A percentile compares a stretch with the other conserved stretches of the same genome.
These are phyloP conservation scores for Omphaloscelis lunosa DNA, from an alignment of 2,888 invertebrate species.

Conservation along the genomic window DNA sequence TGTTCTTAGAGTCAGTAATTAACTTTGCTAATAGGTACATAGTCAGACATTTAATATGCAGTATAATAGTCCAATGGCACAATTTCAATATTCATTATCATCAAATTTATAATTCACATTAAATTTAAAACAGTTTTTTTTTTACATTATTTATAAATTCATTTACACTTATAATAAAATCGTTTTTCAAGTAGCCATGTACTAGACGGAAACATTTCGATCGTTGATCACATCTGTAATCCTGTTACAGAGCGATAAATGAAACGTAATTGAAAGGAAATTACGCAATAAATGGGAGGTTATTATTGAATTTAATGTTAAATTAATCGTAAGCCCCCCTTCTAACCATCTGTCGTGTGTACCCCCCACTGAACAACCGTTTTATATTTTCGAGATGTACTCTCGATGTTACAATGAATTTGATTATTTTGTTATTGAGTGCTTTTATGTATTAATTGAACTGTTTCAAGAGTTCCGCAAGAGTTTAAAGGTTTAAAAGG, in stretches of 20 bases:
- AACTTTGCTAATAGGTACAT: too few species aligned
- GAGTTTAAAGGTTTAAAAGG: slow-evolving; percentile 33
- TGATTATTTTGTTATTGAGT: slow-evolving; percentile 76
- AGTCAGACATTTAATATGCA: too few species aligned
- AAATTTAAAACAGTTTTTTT: not conserved
- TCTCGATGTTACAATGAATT: slow-evolving; percentile 72
- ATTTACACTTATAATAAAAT: not conserved
- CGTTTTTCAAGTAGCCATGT: slow-evolving; percentile 14
- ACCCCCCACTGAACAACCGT: slow-evolving; percentile 70
- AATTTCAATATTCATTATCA: too few species aligned
- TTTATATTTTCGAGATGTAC: slow-evolving; percentile 71
- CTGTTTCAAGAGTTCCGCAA: slow-evolving; percentile 45
- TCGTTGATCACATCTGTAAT: slow-evolving; percentile 80
- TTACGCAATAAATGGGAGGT: slow-evolving; percentile 90
- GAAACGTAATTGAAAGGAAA: slow-evolving; percentile 90
- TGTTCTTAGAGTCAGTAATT: too few species aligned
- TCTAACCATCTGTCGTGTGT: slow-evolving; percentile 86
- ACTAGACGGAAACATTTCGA: slow-evolving; percentile 62
- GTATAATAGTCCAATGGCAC: too few species aligned
- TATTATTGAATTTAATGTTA: slow-evolving; percentile 91
- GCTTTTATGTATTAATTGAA: slow-evolving; percentile 67
- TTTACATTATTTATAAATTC: not conserved
- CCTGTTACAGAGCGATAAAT: slow-evolving; percentile 88
- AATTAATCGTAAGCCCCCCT: slow-evolving; percentile 87
- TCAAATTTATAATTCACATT: too few species aligned